Evolutionary conservation across 2,113 vertebrate species (phyloP).

Genomic region (Leuciscus idus): DNA sequence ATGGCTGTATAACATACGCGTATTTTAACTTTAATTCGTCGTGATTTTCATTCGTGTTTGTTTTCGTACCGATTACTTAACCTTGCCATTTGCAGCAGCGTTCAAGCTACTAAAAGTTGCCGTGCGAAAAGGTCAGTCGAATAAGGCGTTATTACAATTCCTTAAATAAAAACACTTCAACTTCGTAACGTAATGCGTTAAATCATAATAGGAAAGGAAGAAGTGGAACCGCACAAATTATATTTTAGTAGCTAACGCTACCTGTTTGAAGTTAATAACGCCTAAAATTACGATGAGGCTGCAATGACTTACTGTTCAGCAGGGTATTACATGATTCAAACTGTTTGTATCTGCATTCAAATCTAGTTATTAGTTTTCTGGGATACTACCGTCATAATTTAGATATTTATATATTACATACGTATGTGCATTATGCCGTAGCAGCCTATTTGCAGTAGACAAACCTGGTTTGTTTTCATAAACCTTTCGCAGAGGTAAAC

Average conservation of each 20-base stretch:
- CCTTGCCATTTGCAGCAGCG: neutral
- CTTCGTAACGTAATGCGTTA: neutral
- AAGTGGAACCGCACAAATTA: neutral
- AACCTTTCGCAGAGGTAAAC: neutral
- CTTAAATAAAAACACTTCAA: neutral
- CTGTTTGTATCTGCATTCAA: neutral
- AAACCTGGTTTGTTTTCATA: conserved; percentile 1
- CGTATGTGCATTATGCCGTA: neutral
- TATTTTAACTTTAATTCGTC: neutral
- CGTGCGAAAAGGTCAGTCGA: neutral
- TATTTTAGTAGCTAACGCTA: neutral
- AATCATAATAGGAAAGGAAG: neutral
- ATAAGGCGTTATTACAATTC: neutral
- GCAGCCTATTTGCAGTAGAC: neutral
- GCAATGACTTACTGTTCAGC: neutral
- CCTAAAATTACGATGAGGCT: neutral
- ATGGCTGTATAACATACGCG: conserved; percentile 23
- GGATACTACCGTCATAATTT: neutral
- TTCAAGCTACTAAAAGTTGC: neutral
- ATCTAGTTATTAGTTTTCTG: neutral
- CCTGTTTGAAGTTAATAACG: neutral
- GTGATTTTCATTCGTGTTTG: neutral
- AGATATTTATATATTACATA: neutral
- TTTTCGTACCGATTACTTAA: neutral
- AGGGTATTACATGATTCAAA: neutral